Evolutionary conservation across 2,888 invertebrate genomes (phyloP), one percentile per base, ranked within the genome.

Genomic region (Pyrrhia umbra): DNA sequence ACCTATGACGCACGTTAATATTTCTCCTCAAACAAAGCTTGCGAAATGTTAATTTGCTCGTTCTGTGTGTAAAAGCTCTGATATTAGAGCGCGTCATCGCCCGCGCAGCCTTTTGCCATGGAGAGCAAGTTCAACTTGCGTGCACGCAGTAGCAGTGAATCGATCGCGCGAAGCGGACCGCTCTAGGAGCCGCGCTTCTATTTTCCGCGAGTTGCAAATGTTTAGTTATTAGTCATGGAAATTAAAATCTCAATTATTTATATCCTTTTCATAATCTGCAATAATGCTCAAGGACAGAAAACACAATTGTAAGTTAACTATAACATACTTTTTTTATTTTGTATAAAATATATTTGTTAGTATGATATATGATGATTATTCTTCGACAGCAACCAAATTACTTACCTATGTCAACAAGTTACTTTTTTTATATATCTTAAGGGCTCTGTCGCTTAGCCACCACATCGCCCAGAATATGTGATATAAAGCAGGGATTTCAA

Each of bases 151-250:
- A 85, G 85, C 86, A 75, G 87, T 85, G 86, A 84, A 88, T 80
- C 88, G 79, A 88, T 88, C 88, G 85, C 88, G 90, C 90, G 87
- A 85, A 85, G 82, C 90, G 87, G 90, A 90, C 93, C 88, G 85
- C 70, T 86, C 81, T 85, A 85, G 81, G 70, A 80, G 74, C 76
- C 66, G 81, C 85, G 85, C 82, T 72, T 79, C 68, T 80, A 68
- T 75, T 62, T 79, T 56, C 70, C 82, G 81, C 82, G 82, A 81
- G 82, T 86, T 82, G 84, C 65, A 62, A 79, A 89, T 92, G 91
- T 86, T 82, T 85, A 81, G 79, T 81, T 83, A 40, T 80, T 83
- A 80, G 91, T 79, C 77, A 94, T 94, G 93, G 85, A 85, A 80
- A 79, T 84, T 80, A 90, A 85, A 85, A 86, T 85, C 77, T 75